Evolutionary conservation across 2,888 invertebrate genomes (phyloP), one percentile per base, ranked within the genome.

Genomic region (Hirudinaria manillensis): DNA sequence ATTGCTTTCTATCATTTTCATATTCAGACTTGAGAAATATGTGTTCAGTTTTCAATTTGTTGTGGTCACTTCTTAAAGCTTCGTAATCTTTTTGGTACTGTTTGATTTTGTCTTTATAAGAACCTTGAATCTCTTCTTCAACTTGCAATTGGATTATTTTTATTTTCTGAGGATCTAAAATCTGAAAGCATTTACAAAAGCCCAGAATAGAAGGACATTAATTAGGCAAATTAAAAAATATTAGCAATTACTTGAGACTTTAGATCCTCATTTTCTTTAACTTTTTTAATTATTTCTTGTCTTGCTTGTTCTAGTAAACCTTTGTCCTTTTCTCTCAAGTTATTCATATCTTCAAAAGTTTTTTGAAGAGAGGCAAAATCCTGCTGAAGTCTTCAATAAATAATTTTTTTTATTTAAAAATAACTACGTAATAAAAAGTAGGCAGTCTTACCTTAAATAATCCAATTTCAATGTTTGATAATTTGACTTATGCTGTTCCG

Each of bases 1-100:
- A 81, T 74, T 84, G 82, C 21, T 79, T 75, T 45, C 80, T 80
- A 61, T 83, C 82, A 77, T 84, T 84, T 53, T 85, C 85, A 77
- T 83, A 85, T 80, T 85, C 85, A 0, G 84, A 81, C 79, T 85
- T 84, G 32, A 85, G 77, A 77, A 85, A 85, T 70, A 82, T 81
- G 36, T 83, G 79, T 78, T 85, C 84, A 75, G 84, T 83, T 56
- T 83, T 82, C 10, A 84, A 78, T 75, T 83, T 83, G 78, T 82
- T 85, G 75, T 81, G 80, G 32, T 81, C 80, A 29, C 79, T 79
- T 10, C 82, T 79, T n/a, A 80, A 80, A 29, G 81, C 81, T 70
- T 85, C 84, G 10, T 81, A 77, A 77, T 85, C 85, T 24, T 78
- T 79, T 38, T 83, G 83, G 75, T 83, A 81, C 55, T 71, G 82